Evolutionary conservation across 2,113 vertebrate species (phyloP).

Genomic region (Lagopus muta): DNA sequence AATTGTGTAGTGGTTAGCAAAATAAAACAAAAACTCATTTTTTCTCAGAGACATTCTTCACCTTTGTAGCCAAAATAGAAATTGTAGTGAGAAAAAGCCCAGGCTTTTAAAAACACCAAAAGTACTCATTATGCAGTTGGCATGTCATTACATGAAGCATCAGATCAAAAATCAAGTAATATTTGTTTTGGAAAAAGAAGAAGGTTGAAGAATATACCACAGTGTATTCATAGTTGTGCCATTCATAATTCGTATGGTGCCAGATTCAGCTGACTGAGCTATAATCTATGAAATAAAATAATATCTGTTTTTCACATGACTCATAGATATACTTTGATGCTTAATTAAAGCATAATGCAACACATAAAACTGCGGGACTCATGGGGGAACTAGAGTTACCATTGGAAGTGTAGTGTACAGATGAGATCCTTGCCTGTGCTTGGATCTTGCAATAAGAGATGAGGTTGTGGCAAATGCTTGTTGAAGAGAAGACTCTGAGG

Average conservation of each 20-base stretch:
- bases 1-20: background rate
- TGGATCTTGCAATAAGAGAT: background rate
- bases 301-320: background rate
- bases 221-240: background rate
- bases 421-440: background rate
- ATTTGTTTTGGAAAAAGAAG: conserved; percentile 37
- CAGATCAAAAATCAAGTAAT: background rate
- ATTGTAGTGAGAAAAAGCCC: background rate
- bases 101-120: background rate
- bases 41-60: background rate
- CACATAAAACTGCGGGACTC: background rate
- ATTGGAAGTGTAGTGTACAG: background rate
- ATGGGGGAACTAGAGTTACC: background rate
- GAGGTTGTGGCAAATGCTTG: background rate
- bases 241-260: background rate
- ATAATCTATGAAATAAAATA: background rate
- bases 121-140: background rate
- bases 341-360: conserved; percentile 12
- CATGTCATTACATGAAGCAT: background rate
- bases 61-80: background rate
- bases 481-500: no score
- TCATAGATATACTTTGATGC: background rate
- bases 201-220: background rate
- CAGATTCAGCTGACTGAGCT: conserved; percentile 23
- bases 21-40: background rate